Evolutionary conservation across 2,797 vertebrate species (phyloP).

Genomic region (Hipposideros larvatus): DNA sequence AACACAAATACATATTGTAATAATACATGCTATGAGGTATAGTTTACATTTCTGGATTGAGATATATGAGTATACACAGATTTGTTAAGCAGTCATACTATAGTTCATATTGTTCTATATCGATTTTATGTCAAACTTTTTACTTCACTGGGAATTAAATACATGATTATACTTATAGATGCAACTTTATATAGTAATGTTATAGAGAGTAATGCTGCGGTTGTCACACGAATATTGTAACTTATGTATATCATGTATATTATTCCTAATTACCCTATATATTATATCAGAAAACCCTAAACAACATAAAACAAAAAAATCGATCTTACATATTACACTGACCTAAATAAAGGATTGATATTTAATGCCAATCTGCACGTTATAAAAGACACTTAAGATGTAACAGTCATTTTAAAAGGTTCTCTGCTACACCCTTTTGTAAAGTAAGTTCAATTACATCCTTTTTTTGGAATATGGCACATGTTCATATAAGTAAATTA

Average conservation of each 20-base stretch:
- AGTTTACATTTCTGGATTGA: not conserved
- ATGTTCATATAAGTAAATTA: constrained; percentile 52
- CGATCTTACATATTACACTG: not conserved
- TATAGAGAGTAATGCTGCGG: not conserved
- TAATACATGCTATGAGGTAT: not conserved
- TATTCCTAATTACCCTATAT: not conserved
- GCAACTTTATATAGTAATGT: not conserved
- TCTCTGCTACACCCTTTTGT: not conserved
- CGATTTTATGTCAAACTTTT: not conserved
- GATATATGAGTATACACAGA: not conserved
- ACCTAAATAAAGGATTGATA: not conserved
- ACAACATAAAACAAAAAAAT: not conserved
- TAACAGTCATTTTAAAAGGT: constrained; percentile 64
- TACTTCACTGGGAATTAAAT: constrained; percentile 5
- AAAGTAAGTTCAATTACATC: constrained; percentile 42
- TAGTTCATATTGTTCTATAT: not conserved
- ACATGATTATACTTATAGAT: not conserved
- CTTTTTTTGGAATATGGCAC: not conserved
- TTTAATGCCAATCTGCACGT: not conserved
- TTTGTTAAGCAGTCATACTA: not conserved
- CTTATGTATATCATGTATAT: not conserved
- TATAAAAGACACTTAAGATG: not conserved
- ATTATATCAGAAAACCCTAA: constrained; percentile 8
- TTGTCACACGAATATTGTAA: not conserved
- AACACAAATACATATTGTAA: not conserved